Conservation (phyloP, 2,888 invertebrate species). For the Galerucella pusilla region DNA sequence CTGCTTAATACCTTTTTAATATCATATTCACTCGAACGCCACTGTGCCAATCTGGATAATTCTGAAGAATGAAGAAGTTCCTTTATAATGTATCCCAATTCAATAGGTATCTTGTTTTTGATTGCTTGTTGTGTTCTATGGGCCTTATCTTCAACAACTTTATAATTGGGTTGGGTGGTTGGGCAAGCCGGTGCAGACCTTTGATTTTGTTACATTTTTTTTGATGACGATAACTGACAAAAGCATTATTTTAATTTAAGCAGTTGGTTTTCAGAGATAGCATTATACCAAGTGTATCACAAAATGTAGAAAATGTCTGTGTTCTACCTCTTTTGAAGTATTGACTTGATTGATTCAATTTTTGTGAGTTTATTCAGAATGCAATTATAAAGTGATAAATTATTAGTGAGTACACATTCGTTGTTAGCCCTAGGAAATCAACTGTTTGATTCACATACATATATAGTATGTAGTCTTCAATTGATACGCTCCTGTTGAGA, state of each 20-base stretch:
- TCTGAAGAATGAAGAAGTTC: background rate
- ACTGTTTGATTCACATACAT: no score
- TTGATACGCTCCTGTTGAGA: no score
- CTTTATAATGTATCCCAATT: slow-evolving; percentile 11
- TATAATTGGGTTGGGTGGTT: slow-evolving; percentile 43
- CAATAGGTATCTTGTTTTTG: slow-evolving; percentile 15
- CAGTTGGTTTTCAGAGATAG: background rate
- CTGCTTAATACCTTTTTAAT: no score
- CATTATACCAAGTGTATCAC: background rate
- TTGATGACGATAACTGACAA: slow-evolving; percentile 23
- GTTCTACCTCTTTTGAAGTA: no score
- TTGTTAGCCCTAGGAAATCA: no score
- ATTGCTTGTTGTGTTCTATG: slow-evolving; percentile 42
- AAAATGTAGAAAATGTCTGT: background rate
- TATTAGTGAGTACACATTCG: no score
- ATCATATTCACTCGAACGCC: background rate
- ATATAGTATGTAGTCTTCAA: no score
- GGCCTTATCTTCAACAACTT: slow-evolving; percentile 45
- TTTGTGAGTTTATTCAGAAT: no score
- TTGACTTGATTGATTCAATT: no score
- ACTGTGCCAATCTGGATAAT: background rate
- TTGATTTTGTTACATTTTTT: slow-evolving; percentile 27
- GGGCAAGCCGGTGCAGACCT: slow-evolving; percentile 24
- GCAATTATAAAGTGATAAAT: no score
- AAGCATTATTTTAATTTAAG: slow-evolving; percentile 28